phyloP scores from a whole-genome alignment of 2,113 vertebrate genomes.

The Tapirus terrestris region DNA sequence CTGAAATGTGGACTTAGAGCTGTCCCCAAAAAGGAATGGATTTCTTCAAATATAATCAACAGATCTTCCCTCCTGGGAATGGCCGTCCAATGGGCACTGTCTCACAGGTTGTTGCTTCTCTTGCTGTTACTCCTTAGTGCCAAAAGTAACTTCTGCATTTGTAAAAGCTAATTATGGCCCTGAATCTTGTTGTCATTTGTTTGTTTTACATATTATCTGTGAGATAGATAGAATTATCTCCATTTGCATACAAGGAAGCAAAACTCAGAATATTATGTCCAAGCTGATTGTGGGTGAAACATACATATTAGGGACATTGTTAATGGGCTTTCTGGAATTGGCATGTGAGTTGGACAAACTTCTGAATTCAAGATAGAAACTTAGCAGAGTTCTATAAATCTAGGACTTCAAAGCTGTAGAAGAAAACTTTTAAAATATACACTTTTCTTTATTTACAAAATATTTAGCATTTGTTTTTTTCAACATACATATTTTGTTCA shows the following conservation, averaged over 20 bases:
- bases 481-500: not conserved
- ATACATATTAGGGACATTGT: not conserved
- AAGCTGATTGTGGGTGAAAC: not conserved
- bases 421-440: not conserved
- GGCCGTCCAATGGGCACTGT: not conserved
- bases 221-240: not conserved
- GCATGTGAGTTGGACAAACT: not conserved
- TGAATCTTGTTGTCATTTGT: not conserved
- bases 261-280: not conserved
- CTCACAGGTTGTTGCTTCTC: not conserved
- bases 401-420: not conserved
- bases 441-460: not conserved
- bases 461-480: not conserved
- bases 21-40: not conserved
- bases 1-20: not conserved
- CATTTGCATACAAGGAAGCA: not conserved
- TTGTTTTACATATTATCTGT: not conserved
- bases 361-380: constrained; percentile 17
- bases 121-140: not conserved
- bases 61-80: not conserved
- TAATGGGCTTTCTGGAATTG: not conserved
- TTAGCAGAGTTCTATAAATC: not conserved
- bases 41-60: not conserved
- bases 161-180: not conserved
- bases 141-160: not conserved